Conservation (phyloP, 2,888 invertebrate species). For the Cryptocheilus praepositus region DNA sequence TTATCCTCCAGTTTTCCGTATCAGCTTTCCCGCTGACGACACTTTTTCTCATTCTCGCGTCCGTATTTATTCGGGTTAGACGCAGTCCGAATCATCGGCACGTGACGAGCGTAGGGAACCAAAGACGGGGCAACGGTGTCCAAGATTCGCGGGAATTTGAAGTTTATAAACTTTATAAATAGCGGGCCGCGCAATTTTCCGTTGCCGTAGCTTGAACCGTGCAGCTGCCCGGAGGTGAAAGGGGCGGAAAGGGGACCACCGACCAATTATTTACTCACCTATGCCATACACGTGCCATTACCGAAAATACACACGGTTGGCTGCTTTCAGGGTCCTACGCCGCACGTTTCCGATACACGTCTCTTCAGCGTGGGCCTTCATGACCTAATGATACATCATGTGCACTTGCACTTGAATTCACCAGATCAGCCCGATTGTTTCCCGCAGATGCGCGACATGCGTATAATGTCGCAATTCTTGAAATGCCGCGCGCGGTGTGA, state of each 20-base stretch:
- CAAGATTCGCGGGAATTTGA: constrained; percentile 24
- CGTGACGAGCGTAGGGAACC: background rate
- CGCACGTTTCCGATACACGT: constrained; percentile 13
- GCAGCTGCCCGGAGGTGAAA: constrained; percentile 33
- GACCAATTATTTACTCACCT: constrained; percentile 63
- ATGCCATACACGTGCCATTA: constrained; percentile 60
- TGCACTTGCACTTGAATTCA: constrained; percentile 38
- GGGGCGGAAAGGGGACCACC: constrained; percentile 6
- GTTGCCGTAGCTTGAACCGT: constrained; percentile 22
- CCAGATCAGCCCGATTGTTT: constrained; percentile 2
- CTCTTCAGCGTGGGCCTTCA: constrained; percentile 19
- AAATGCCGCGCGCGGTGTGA: too few species aligned
- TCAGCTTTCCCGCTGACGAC: too few species aligned
- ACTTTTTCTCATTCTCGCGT: too few species aligned
- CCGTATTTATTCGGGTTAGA: too few species aligned
- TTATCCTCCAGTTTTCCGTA: too few species aligned
- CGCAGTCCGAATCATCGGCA: background rate
- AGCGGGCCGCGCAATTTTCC: constrained; percentile 38
- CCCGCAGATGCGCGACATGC: background rate
- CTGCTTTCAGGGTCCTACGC: constrained; percentile 41
- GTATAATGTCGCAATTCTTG: too few species aligned
- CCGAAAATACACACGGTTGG: constrained; percentile 60
- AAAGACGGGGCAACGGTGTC: background rate
- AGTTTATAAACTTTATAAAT: constrained; percentile 55
- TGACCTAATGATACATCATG: constrained; percentile 9